phyloP scores from a whole-genome alignment of 2,797 vertebrate species.

The Kryptopterus vitreolus region DNA sequence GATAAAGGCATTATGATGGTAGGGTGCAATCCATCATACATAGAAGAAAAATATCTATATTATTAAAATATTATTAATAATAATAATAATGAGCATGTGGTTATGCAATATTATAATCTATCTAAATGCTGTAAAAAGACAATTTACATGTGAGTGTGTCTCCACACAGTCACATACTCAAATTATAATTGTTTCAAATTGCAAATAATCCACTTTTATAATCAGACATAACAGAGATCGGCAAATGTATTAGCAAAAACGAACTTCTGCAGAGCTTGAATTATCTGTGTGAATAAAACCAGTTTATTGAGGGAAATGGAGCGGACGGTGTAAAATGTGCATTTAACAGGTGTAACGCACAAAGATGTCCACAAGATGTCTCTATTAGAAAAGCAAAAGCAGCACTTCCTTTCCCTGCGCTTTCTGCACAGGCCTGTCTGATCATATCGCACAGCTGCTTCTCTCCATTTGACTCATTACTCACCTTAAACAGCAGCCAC shows the following conservation, averaged over 20 bases:
- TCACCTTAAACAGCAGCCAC: slow-evolving; percentile 30
- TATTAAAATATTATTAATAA: not conserved
- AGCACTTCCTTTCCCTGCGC: not conserved
- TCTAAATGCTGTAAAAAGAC: not conserved
- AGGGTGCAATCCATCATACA: slow-evolving; percentile 21
- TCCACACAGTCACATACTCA: not conserved
- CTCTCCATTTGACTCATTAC: slow-evolving; percentile 11
- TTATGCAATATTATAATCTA: not conserved
- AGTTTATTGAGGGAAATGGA: not conserved
- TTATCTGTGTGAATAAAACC: not conserved
- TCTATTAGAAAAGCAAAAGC: slow-evolving; percentile 60
- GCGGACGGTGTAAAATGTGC: not conserved
- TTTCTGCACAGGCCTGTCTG: not conserved
- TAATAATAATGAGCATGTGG: not conserved
- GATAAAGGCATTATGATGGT: slow-evolving; percentile 27
- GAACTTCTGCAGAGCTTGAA: not conserved
- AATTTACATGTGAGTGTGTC: not conserved
- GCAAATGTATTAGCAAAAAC: not conserved
- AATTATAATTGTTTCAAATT: too few species aligned
- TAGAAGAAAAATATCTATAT: slow-evolving; percentile 11
- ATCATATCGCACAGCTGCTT: slow-evolving; percentile 1
- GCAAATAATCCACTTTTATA: too few species aligned
- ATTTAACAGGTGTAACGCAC: slow-evolving; percentile 55
- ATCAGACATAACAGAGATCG: not conserved
- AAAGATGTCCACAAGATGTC: slow-evolving; percentile 65